These are phyloP conservation scores for Sarcophaga rosellei DNA, from an alignment of 2,888 invertebrate genomes.

Conservation along the genomic window DNA sequence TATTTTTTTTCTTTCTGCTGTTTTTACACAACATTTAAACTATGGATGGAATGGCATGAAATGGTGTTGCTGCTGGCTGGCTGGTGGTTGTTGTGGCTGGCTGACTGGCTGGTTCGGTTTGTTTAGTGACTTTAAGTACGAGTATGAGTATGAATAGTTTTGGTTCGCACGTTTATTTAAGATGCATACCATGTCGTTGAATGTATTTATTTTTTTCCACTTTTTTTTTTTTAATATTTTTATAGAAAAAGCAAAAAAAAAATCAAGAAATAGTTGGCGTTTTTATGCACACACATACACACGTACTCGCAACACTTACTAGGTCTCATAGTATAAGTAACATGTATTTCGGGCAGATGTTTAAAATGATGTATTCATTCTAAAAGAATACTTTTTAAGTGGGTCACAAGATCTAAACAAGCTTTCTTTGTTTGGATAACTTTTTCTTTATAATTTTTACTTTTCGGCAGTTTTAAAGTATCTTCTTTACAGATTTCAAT, in stretches of 20 bases:
- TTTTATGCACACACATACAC: constrained; percentile 25
- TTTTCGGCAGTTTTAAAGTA: no score
- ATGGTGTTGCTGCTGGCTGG: constrained; percentile 5
- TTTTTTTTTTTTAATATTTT: constrained; percentile 13
- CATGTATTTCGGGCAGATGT: not conserved
- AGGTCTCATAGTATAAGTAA: not conserved
- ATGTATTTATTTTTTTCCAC: constrained; percentile 32
- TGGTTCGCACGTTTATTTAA: constrained; percentile 69
- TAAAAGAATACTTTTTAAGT: no score
- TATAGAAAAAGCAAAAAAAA: constrained; percentile 43
- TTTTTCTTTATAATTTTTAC: no score
- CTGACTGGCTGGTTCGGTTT: not conserved
- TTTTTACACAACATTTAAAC: constrained; percentile 60
- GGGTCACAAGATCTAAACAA: no score
- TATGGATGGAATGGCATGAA: constrained; percentile 36
- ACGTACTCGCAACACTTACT: constrained; percentile 14
- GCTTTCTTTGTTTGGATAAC: no score
- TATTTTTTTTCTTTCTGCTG: constrained; percentile 20
- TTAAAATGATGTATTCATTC: not conserved
- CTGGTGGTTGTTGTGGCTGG: not conserved
- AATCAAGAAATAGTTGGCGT: constrained; percentile 55
- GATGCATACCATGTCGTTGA: constrained; percentile 67
- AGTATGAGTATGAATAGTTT: constrained; percentile 57
- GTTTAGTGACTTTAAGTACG: no score
- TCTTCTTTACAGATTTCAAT: no score